phyloP scores from a whole-genome alignment of 2,888 invertebrate genomes.

The Sinotaia quadrata region DNA sequence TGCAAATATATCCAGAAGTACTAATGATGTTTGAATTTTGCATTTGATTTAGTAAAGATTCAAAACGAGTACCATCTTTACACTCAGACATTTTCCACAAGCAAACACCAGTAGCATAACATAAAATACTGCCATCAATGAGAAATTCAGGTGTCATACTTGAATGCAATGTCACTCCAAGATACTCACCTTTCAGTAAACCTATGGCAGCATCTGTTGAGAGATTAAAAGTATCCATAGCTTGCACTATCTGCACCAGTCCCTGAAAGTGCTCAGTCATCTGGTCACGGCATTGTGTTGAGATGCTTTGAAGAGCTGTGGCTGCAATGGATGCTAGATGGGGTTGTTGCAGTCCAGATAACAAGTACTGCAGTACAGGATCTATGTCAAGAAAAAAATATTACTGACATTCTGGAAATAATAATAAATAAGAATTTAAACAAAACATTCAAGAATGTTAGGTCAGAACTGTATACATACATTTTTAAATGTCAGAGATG shows the following conservation, averaged over 20 bases:
- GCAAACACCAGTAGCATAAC: neutral
- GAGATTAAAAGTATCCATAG: constrained; percentile 68
- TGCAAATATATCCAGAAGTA: too few species aligned
- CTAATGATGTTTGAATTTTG: too few species aligned
- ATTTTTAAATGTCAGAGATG: too few species aligned
- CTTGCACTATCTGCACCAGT: constrained; percentile 76
- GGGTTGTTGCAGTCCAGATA: constrained; percentile 74
- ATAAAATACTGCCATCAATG: neutral
- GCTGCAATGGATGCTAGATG: constrained; percentile 80
- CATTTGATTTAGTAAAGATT: too few species aligned
- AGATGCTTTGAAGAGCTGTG: constrained; percentile 87
- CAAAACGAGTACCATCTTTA: neutral
- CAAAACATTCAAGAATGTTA: too few species aligned
- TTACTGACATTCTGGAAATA: too few species aligned
- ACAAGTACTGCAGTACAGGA: constrained; percentile 85
- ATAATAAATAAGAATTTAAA: too few species aligned
- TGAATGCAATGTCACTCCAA: neutral
- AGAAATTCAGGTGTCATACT: neutral
- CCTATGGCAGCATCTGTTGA: constrained; percentile 68
- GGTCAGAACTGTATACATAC: too few species aligned
- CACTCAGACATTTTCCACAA: neutral
- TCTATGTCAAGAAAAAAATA: constrained; percentile 75
- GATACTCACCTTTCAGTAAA: constrained; percentile 63
- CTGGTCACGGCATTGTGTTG: constrained; percentile 84
- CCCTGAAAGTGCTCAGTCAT: constrained; percentile 85